Evolutionary conservation across 2,797 vertebrate species (phyloP), one percentile per base, ranked within the genome.

Genomic region (Hippocampus kuda): DNA sequence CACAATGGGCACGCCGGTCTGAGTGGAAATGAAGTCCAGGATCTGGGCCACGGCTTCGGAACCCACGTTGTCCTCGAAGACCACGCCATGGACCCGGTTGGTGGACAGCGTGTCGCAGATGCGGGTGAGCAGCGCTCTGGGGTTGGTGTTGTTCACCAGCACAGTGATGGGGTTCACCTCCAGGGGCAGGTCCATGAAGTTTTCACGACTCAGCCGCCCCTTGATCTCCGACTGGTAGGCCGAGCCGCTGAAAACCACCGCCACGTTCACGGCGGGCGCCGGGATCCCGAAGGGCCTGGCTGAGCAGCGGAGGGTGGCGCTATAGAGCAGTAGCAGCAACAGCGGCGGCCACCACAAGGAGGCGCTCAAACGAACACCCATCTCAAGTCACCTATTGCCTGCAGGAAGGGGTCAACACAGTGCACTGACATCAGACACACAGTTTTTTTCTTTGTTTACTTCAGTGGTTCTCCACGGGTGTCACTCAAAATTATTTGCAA

Each of bases 31-130:
- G 84, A 99, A 99, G 88, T 99, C 97, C 70, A 99, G 86, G 79
- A 99, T 98, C 88, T 98, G 96, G 0, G 95, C 95, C 84, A 98
- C 95, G 0, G 95, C 96, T 86, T 99, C 96, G 0, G 96, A 96
- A 72, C 93, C 96, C 0, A 97, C 90, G 67, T 94, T 96, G 88
- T 99, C 97, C 83, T 99, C 96, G 0, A 99, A 99, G 80, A 99
- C 86, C 46, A 99, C 91, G 65, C 94, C 94, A 16, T 98, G 97
- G 80, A 98, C 91, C 1, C 90, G 93, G 81, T 94, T 93, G 48
- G 91, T 88, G 10, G 92, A 90, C 0, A 99, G 92, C 12, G 95
- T 93, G 84, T 94, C 72, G 0, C 97, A 99, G 89, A 98, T 93
- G 69, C 93, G 94, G 12, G 92, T 95, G 81, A 99, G 90, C 79